Percentiles rank a stretch among this genome's conserved stretches.
phyloP scores from a whole-genome alignment of 2,888 invertebrate species.

The Eustalomyia histrio region DNA sequence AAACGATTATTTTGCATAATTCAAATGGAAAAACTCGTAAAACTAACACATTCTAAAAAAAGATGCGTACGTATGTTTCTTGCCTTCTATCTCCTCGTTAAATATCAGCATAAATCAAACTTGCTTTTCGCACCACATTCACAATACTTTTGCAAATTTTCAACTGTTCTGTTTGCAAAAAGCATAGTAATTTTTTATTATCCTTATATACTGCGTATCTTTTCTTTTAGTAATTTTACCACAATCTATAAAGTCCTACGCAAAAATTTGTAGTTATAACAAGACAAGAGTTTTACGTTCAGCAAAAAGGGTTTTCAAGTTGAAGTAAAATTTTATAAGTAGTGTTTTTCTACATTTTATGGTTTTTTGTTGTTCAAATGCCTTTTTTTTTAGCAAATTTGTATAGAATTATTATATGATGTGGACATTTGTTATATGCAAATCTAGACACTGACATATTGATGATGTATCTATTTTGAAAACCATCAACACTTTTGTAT shows the following conservation, averaged over 20 bases:
- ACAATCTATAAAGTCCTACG: background rate
- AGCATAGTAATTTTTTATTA: constrained; percentile 36
- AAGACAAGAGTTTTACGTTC: constrained; percentile 2
- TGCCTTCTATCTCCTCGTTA: constrained; percentile 17
- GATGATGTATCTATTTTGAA: constrained; percentile 47
- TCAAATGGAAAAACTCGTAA: constrained; percentile 26
- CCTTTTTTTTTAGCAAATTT: background rate
- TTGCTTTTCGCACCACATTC: constrained; percentile 66
- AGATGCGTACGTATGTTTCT: constrained; percentile 14
- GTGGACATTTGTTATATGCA: background rate
- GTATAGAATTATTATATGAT: background rate
- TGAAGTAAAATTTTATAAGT: background rate
- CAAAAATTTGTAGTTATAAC: background rate
- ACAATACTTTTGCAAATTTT: constrained; percentile 65
- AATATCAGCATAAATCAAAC: constrained; percentile 63
- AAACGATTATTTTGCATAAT: constrained; percentile 40
- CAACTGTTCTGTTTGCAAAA: constrained; percentile 43
- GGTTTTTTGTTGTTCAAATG: background rate
- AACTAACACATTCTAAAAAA: constrained; percentile 29
- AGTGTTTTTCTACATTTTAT: background rate
- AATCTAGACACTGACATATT: constrained; percentile 51
- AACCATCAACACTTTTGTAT: constrained; percentile 54
- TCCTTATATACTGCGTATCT: constrained; percentile 30
- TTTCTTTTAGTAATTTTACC: background rate
- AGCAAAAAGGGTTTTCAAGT: background rate